Evolutionary conservation across 2,113 vertebrate species (phyloP).

Genomic region (Sceloporus tristichus): DNA sequence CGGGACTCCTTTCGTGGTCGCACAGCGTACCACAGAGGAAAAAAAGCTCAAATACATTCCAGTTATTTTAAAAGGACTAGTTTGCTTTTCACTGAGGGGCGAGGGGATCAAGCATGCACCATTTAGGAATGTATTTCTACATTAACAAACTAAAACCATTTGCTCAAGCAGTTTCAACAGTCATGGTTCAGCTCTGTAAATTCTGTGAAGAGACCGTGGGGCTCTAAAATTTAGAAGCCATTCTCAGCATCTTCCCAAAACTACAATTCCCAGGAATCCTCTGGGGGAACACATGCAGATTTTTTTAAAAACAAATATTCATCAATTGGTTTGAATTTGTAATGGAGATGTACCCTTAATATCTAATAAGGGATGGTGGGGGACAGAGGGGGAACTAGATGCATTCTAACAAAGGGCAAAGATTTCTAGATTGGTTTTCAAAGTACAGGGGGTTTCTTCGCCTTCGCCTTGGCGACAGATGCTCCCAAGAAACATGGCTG

Average conservation of each 20-base stretch:
- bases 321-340: not conserved
- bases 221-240: not conserved
- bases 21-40: not conserved
- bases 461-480: not conserved
- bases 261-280: not conserved
- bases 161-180: not conserved
- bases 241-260: not conserved
- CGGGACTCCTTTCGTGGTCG: not conserved
- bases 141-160: not conserved
- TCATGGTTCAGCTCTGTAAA: not conserved
- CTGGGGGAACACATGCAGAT: not conserved
- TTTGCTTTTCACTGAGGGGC: slow-evolving; percentile 62
- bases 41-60: not conserved
- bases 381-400: not conserved
- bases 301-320: not conserved
- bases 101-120: not conserved
- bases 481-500: not conserved
- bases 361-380: not conserved
- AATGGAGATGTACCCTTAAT: not conserved
- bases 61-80: slow-evolving; percentile 70
- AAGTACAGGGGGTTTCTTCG: not conserved
- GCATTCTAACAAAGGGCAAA: slow-evolving; percentile 1
- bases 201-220: not conserved
- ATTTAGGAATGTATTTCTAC: not conserved
- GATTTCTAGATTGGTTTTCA: not conserved